Base-by-base conservation (phyloP, 2,888 invertebrate genomes). In the Chesias legatella region DNA sequence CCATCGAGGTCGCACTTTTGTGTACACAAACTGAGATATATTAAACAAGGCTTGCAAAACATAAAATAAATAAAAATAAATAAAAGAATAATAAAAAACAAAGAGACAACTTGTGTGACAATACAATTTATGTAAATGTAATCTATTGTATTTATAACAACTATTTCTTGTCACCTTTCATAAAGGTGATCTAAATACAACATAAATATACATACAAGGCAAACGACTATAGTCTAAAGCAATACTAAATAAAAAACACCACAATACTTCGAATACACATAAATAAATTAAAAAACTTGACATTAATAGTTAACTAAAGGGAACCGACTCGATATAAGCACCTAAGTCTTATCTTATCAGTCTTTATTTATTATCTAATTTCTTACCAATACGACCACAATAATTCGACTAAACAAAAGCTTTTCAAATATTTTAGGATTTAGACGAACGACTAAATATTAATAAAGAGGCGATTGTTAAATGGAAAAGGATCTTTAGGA, bases 311-410 rank as follows among this genome's bases (percentile, higher is more conserved):
- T 17, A 10, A 43, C 30, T n/a, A n/a, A n/a, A n/a, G 47, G 47
- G 42, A 51, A 29, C 39, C 48, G 35, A 48, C 47, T 53, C 42
- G 35, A 54, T 48, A 53, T 57, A 69, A 74, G 69, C 76, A 73
- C 76, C 74, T 66, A 66, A 65, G 52, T 68, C 53, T 56, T 54
- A 67, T 68, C 53, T 56, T 54, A 67, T 75, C 74, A 75, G 73
- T 75, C 76, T 76, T 74, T 57, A 60, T 67, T 59, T 60, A 60
- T 62, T 62, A 58, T 54, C 51, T 61, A 33, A 42, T 32, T 21
- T 41, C 21, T 38, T 23, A 32, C 31, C 17, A 42, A 38, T 31
- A 33, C 23, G 26, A 42, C 41, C 33, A 45, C 39, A 30, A 9
- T 21, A 24, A 28, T 22, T 32, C 10, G 8, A 37, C 21, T 23